These are phyloP conservation scores for Pundamilia nyererei DNA, from an alignment of 2,113 vertebrate species.

Conservation along the genomic window DNA sequence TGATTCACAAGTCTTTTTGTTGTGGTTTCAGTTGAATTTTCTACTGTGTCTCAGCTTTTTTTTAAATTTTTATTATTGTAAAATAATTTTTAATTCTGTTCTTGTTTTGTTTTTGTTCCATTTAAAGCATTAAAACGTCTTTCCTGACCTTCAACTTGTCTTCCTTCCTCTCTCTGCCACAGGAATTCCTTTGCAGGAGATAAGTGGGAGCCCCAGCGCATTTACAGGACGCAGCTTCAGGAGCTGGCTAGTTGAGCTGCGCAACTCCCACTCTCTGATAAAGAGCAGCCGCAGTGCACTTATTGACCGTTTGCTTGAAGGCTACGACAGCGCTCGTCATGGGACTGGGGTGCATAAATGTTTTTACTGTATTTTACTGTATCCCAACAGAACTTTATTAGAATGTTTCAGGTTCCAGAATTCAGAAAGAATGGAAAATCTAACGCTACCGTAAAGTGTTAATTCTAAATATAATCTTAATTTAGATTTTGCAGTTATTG, in stretches of 20 bases:
- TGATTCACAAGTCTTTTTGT: not conserved
- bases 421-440: not conserved
- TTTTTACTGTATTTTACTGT: not conserved
- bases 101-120: not conserved
- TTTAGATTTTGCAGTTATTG: not conserved
- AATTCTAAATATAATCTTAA: not conserved
- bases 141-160: not conserved
- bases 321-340: conserved; percentile 87
- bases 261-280: conserved; percentile 81
- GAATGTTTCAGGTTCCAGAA: not conserved
- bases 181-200: conserved; percentile 82
- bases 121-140: not conserved
- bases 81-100: not conserved
- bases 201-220: conserved; percentile 76
- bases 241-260: conserved; percentile 84
- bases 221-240: conserved; percentile 86
- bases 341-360: conserved; percentile 81
- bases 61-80: not conserved
- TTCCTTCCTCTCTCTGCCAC: not conserved
- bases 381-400: not conserved
- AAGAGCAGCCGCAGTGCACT: conserved; percentile 82
- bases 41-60: not conserved
- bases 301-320: conserved; percentile 84
- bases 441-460: not conserved
- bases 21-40: not conserved